Base-by-base conservation (phyloP, 2,797 vertebrate species). In the Poecilia velifera region DNA sequence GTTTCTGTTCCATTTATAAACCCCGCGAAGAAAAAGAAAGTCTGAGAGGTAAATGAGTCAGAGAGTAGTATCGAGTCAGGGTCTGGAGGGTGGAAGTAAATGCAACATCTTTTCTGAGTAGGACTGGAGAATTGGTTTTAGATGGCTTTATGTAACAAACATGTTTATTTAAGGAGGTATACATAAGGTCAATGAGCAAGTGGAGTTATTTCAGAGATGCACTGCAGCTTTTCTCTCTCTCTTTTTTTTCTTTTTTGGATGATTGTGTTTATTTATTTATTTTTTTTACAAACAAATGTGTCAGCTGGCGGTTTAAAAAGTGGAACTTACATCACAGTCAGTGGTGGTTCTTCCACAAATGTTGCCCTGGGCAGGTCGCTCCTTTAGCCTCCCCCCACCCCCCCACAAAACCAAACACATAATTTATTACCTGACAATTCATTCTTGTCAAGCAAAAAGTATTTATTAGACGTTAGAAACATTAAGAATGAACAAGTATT, bases 1-100 rank as follows among this genome's bases (percentile, higher is more conserved):
- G 46, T 81, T 85, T 79, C 5, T 39, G 39, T 77, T 85, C 76
- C 81, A 80, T 93, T 93, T 90, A 68, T 91, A 89, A 88, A 84
- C 59, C 53, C 36, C 43, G 62, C 76, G 76, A 86, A 90, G 87
- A 86, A 81, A 73, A 81, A 74, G 20, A 14, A 88, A 74, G 70
- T 78, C 80, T 70, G 45, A 80, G 74, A 70, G 47, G 76, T 49
- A 72, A 82, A 81, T 88, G 82, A 85, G 76, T 85, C 76, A 81
- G 66, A 75, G 73, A 77, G 72, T 78, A 85, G 83, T 82, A 72
- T 74, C 75, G 88, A 83, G 82, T 84, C 87, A 76, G 46, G 73
- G 83, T 72, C 66, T 66, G 31, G 53, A 80, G 71, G 79, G 53
- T 28, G 41, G 77, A 84, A 39, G 55, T 59, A 83, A 90, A 92